Base-by-base conservation (phyloP, 2,888 invertebrate genomes). In the Idaea straminata region DNA sequence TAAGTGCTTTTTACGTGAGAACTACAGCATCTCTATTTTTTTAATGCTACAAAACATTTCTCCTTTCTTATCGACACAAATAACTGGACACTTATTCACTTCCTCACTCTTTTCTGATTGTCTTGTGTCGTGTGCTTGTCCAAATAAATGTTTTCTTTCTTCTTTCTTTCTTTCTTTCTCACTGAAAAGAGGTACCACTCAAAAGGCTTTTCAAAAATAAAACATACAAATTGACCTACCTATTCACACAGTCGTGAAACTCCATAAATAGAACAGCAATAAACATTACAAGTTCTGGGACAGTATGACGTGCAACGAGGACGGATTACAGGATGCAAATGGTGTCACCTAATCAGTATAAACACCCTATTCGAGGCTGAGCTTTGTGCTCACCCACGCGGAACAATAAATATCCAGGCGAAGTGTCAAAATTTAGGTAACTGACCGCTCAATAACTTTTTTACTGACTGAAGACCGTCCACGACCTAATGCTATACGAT, bases 371-470 rank as follows among this genome's bases (percentile, higher is more conserved):
- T 47, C 47, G 25, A 47, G 47, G 59, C 16, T 36, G 34, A 62
- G 35, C 35, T 47, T 58, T 62, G 35, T 58, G 59, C 36, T 16
- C 57, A 59, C 62, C 35, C 16, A 16, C 47, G 59, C 15, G 34
- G 57, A 62, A 62, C 57, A 62, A 62, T 58, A 59, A 62, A 59
- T 62, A 62, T 62, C 59, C 35, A 58, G 57, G 34, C 62, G 34
- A n/a, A 62, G 58, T 59, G 25, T 35, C 35, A 7, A 59, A 15
- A 16, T 59, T 59, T 62, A 58, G 35, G 59, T 62, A 36, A 47
- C 47, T 47, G 47, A 47, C 47, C 47, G 7, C 47, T 47, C 47
- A 47, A 7, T 47, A 47, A 47, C 47, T 47, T 47, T 47, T 47
- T 47, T 47, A 47, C 13, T 47, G 13, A 13, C 6, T 47, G 47